Evolutionary conservation across 2,113 vertebrate genomes (phyloP), one percentile per base, ranked within the genome.

Genomic region (Ranitomeya variabilis): DNA sequence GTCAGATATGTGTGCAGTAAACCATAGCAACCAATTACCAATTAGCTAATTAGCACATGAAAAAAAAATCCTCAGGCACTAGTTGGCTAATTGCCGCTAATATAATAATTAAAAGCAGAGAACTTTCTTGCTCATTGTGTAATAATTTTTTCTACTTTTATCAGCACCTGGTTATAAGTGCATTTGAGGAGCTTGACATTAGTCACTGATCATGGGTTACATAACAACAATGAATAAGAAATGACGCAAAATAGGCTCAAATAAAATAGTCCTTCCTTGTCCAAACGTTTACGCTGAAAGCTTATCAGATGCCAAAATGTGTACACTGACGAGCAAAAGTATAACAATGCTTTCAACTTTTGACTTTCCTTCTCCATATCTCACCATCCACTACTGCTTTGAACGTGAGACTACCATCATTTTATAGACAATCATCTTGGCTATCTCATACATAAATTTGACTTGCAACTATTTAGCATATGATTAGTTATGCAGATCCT

Each of bases 21-120:
- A 76, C 73, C 73, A 52, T 76, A 76, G 73, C 73, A 76, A 74
- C 71, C 71, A 74, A 73, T 73, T 73, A 74, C 71, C 71, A 74
- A 76, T 76, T 76, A 76, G 73, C 73, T 76, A 76, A 76, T 76
- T 52, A 76, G 73, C 18, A 74, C 71, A 52, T 18, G 18, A 8
- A 66, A 76, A 76, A 76, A 74, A 52, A 76, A 10, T 76, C 73
- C 45, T 18, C 45, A 52, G 45, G 45, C 45, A 1, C 37, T 52
- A 21, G 37, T 52, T 51, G 45, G 37, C 45, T 76, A 76, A 76
- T 74, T 74, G 71, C 31, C 16, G 31, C 71, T 74, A 45, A 74
- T 74, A 74, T 15, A 74, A 74, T 74, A 74, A 74, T 76, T 76
- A 76, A 76, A 10, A 21, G 73, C 37, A 74, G 31, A 76, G 37